Evolutionary conservation across 2,888 invertebrate genomes (phyloP).

Genomic region (Capitulum mitella): DNA sequence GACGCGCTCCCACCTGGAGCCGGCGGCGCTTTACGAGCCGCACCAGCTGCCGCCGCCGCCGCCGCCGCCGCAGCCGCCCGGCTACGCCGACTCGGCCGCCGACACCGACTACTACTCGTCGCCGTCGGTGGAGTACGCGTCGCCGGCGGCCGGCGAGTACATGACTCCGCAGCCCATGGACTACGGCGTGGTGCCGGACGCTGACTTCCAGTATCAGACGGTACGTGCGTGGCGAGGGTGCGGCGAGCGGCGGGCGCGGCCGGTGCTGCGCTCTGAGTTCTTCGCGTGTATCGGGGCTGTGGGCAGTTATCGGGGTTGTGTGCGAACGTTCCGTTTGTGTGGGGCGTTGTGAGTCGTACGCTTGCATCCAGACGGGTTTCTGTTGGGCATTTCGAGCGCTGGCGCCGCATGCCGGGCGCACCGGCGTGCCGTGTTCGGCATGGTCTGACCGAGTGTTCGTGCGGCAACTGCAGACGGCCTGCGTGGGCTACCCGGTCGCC

Average conservation of each 20-base stretch:
- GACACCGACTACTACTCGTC: slow-evolving; percentile 20
- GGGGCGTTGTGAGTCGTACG: no score
- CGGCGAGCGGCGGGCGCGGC: no score
- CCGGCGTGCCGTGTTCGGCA: no score
- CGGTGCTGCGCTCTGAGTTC: no score
- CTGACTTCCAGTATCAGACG: background rate
- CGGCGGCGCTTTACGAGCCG: background rate
- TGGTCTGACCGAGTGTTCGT: background rate
- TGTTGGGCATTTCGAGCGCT: no score
- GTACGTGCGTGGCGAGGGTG: no score
- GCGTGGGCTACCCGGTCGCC: background rate
- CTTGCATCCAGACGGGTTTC: no score
- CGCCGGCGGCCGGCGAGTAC: background rate
- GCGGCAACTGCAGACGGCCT: background rate
- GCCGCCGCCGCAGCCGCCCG: background rate
- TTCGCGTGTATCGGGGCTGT: no score
- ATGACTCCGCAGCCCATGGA: slow-evolving; percentile 7
- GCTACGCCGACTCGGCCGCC: background rate
- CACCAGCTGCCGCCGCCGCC: background rate
- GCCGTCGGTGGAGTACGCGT: slow-evolving; percentile 4
- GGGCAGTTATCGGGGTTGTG: no score
- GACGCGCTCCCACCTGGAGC: background rate
- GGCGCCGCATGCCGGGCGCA: no score
- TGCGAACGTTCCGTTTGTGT: no score
- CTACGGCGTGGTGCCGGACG: background rate